Evolutionary conservation across 2,888 invertebrate species (phyloP), one percentile per base, ranked within the genome.

Genomic region (Ecliptopera silaceata): DNA sequence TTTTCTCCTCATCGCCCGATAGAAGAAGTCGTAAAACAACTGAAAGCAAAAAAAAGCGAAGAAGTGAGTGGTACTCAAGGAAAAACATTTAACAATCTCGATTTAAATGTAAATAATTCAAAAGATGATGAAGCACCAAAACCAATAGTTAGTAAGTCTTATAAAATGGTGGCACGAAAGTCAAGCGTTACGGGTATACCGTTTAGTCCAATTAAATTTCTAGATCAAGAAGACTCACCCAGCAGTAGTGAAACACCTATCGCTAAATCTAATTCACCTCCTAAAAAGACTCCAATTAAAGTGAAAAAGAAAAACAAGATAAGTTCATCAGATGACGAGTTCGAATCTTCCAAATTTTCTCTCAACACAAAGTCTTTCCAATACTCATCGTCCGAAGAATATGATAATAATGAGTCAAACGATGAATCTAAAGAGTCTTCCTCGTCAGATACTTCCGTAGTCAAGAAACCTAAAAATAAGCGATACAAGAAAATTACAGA

Each of bases 81-180:
- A 59, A 65, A 67, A 56, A 53, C 61, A 29, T 59, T 72, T 41
- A 64, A 79, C 20, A 75, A 65, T 55, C 46, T 73, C 46, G 74
- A 77, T 39, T 62, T 72, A 18, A 74, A 62, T 63, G 29, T 59
- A 26, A 57, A 63, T 55, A 70, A 32, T 56, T 75, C 79, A 50
- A 78, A 74, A 64, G 80, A 82, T 1, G 84, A 82, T 55, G 84
- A 86, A 49, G 77, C 80, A 52, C 88, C 90, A 44, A 83, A 84
- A 72, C 83, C 88, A 44, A 88, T 90, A 60, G 80, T 91, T 13
- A 90, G 91, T 63, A 91, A 91, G 68, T 90, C 91, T 13, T 90
- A 91, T 66, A 91, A 90, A 79, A 91, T 90, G 90, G 90, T 91
- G n/a, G 90, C 91, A 39, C 75, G 91, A 45, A 91, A 91, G 75